Percentiles rank a stretch among this genome's conserved stretches.
Evolutionary conservation across 2,113 vertebrate species (phyloP).

Genomic region (Oryctolagus cuniculus): DNA sequence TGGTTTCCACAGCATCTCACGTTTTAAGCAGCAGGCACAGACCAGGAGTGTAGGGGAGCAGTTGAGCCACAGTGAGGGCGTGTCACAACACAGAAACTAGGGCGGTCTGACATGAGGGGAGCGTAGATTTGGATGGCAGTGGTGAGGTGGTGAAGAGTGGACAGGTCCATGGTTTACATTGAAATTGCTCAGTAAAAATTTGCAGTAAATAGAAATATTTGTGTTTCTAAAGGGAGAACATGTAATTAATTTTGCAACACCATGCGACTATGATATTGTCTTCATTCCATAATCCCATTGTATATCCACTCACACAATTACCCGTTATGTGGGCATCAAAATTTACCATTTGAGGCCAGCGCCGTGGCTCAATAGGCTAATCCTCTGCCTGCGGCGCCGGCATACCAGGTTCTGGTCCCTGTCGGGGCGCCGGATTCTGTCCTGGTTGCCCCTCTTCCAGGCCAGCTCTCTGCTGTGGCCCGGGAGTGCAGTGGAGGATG

Average conservation of each 20-base stretch:
- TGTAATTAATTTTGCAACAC: background rate
- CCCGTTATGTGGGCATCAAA: background rate
- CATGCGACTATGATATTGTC: background rate
- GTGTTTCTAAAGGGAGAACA: background rate
- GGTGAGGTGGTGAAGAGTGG: background rate
- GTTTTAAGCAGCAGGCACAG: background rate
- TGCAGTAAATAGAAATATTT: background rate
- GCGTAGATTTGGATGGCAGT: background rate
- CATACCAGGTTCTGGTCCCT: too few relatives aligned
- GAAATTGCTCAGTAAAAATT: background rate
- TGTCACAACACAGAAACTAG: background rate
- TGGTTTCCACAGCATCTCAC: background rate
- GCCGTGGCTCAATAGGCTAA: too few relatives aligned
- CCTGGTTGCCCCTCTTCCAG: too few relatives aligned
- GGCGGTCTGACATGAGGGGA: background rate
- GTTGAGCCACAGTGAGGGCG: background rate
- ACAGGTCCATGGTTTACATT: background rate
- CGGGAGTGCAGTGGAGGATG: too few relatives aligned
- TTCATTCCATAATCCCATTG: background rate
- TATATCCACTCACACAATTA: background rate
- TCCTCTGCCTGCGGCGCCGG: too few relatives aligned
- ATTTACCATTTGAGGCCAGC: conserved; percentile 10
- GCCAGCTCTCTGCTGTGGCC: too few relatives aligned
- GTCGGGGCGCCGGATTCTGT: too few relatives aligned
- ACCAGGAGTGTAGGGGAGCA: background rate